Base-by-base conservation (phyloP, 1,140 invertebrate species). In the Ganaspis sp. region DNA sequence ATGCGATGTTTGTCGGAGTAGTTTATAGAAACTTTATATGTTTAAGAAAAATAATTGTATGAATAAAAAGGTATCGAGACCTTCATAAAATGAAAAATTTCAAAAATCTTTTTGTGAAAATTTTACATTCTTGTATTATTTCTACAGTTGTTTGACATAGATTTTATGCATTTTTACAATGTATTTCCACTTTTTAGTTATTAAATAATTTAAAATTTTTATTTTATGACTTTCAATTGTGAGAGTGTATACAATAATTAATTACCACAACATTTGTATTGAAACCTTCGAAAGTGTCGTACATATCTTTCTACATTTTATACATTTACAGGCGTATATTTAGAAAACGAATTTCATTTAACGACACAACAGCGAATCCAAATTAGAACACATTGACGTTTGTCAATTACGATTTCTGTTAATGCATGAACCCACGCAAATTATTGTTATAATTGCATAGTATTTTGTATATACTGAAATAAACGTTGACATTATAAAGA, bases 391-490 rank as follows among this genome's bases (percentile, higher is more conserved):
- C 45, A 49, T 49, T 49, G n/a, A 49, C 45, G 1, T 17, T n/a
- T 17, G 17, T 49, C 45, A 49, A 49, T 17, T 8, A 49, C 45
- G n/a, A 17, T 49, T 49, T 49, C 17, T 49, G 12, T 49, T 8
- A 49, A 17, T 49, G 45, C 45, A 49, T 17, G 45, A 49, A 49
- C 6, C 4, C 45, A 49, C 45, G 45, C 29, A 71, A 54, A n/a
- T 37, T 29, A 71, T 12, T 17, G 0, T 77, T 53, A 42, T 9
- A 54, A 70, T 37, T n/a, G 70, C 23, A 74, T 73, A 77, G 82
- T 87, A 83, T 88, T 90, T 89, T 89, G 84, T 90, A 90, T 86
- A 89, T 88, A 89, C 80, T 81, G 82, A 82, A 90, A 90, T 89
- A 90, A 89, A 89, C 80, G 81, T 85, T 82, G 74, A 83, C 82